Evolutionary conservation across 2,113 vertebrate species (phyloP).

Genomic region (Datnioides undecimradiatus): DNA sequence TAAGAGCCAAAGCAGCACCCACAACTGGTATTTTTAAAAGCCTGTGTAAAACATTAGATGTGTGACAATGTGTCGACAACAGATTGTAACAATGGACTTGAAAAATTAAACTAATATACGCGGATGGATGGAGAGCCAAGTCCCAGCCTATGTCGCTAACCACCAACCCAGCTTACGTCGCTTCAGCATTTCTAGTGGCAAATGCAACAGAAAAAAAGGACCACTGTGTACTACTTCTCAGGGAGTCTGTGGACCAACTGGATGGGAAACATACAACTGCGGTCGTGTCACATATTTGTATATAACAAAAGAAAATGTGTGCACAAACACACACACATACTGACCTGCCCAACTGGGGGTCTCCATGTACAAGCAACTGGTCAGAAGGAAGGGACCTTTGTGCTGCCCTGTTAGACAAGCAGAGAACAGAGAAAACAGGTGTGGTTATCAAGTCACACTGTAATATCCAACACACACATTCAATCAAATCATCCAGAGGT

Average conservation of each 20-base stretch:
- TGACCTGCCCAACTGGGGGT: conserved; percentile 77
- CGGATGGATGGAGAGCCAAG: too few species aligned
- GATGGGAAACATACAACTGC: conserved; percentile 22
- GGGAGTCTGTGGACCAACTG: conserved; percentile 29
- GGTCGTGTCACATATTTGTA: not conserved
- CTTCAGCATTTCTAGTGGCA: too few species aligned
- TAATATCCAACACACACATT: not conserved
- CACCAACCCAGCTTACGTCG: too few species aligned
- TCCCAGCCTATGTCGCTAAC: too few species aligned
- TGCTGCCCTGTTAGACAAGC: conserved; percentile 51
- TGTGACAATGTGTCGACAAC: too few species aligned
- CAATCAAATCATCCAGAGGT: not conserved
- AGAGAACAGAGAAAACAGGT: conserved; percentile 25
- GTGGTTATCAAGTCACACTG: conserved; percentile 3
- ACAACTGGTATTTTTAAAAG: too few species aligned
- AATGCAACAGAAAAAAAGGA: too few species aligned
- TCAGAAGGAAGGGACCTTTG: conserved; percentile 47
- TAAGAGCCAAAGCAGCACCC: too few species aligned
- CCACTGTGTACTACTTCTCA: too few species aligned
- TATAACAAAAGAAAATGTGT: not conserved
- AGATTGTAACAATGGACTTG: too few species aligned
- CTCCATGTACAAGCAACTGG: conserved; percentile 72
- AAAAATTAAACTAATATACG: too few species aligned
- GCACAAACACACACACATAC: conserved; percentile 43
- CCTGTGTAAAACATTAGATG: too few species aligned